Percentiles rank a stretch among this genome's conserved stretches.
These are phyloP conservation scores for Aspiorhynchus laticeps DNA, from an alignment of 2,113 vertebrate species.

Conservation along the genomic window DNA sequence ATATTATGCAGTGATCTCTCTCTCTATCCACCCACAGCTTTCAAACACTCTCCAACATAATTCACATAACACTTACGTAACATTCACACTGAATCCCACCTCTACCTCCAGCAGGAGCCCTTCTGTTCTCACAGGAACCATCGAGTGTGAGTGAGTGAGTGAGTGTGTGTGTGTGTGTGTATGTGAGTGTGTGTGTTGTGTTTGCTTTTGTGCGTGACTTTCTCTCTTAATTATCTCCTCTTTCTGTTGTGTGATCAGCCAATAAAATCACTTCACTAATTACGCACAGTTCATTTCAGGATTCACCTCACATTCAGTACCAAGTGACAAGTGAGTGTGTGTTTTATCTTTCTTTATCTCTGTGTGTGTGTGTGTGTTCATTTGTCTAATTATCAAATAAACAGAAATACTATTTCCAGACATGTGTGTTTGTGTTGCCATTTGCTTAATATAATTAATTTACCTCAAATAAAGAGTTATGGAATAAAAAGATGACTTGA, in stretches of 20 bases:
- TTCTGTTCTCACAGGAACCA: not conserved
- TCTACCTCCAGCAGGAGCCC: not conserved
- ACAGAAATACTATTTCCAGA: not conserved
- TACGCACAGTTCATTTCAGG: constrained; percentile 64
- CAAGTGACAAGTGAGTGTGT: constrained; percentile 57
- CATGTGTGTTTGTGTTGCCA: not conserved
- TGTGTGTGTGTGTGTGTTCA: not conserved
- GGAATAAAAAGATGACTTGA: not conserved
- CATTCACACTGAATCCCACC: not conserved
- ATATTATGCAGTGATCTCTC: constrained; percentile 24
- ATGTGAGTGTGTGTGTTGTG: constrained; percentile 16
- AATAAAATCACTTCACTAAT: constrained; percentile 57
- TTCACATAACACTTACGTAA: constrained; percentile 11
- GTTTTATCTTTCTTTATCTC: not conserved
- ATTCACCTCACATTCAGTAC: constrained; percentile 56
- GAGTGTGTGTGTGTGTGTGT: not conserved
- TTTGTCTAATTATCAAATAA: constrained; percentile 3
- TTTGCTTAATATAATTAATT: not conserved
- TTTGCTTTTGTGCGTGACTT: not conserved
- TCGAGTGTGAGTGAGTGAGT: not conserved
- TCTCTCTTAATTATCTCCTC: constrained; percentile 61
- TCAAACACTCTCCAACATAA: not conserved
- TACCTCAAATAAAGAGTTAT: not conserved
- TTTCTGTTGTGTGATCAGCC: constrained; percentile 50
- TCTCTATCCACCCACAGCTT: constrained; percentile 9